These are phyloP conservation scores for Mercenaria mercenaria DNA, from an alignment of 1,140 invertebrate genomes.

Conservation along the genomic window DNA sequence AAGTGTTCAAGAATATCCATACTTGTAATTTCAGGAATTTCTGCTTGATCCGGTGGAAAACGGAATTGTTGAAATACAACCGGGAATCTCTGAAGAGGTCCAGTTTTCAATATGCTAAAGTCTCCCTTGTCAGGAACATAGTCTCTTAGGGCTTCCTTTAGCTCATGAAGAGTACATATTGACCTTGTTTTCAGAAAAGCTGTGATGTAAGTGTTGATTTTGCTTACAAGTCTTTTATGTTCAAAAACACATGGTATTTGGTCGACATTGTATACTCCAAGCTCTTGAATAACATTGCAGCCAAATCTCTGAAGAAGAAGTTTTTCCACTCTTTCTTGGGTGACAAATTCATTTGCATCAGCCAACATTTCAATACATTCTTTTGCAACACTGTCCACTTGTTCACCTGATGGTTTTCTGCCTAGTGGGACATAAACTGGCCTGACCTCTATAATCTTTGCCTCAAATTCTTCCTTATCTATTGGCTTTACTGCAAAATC, in stretches of 20 bases:
- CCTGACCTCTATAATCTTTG: conserved; percentile 67
- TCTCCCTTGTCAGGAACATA: conserved; percentile 72
- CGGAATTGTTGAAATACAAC: conserved; percentile 82
- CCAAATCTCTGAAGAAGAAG: conserved; percentile 74
- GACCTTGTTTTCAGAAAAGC: conserved; percentile 79
- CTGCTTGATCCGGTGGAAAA: conserved; percentile 78
- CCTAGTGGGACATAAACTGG: conserved; percentile 58
- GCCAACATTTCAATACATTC: conserved; percentile 80
- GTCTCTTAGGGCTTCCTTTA: conserved; percentile 75
- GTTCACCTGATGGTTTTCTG: conserved; percentile 52
- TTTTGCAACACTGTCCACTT: conserved; percentile 73
- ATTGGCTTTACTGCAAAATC: conserved; percentile 49
- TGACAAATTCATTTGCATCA: conserved; percentile 78
- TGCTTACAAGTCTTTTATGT: conserved; percentile 72
- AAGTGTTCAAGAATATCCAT: conserved; percentile 82
- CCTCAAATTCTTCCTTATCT: conserved; percentile 55
- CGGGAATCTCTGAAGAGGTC: conserved; percentile 82
- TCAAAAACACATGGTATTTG: conserved; percentile 74
- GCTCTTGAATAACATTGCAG: conserved; percentile 48
- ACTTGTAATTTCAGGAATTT: conserved; percentile 81
- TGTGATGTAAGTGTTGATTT: conserved; percentile 82
- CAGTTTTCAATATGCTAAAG: conserved; percentile 80
- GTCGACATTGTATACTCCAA: conserved; percentile 66
- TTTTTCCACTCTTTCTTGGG: conserved; percentile 73
- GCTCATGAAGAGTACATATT: conserved; percentile 81